A percentile compares a stretch with the other conserved stretches of the same genome.
phyloP scores from a whole-genome alignment of 2,797 vertebrate genomes.

The Pampus argenteus region DNA sequence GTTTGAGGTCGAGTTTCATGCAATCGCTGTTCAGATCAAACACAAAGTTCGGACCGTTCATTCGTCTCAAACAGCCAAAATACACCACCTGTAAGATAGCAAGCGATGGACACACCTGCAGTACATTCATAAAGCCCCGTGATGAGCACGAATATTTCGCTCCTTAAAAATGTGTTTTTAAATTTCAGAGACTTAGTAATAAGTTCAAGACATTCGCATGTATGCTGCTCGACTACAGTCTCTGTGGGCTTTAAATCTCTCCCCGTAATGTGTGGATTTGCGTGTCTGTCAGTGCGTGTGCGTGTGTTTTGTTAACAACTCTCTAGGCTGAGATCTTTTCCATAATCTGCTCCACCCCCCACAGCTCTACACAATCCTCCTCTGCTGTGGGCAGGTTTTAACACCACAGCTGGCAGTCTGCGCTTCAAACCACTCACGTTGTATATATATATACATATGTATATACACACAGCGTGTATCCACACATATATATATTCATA shows the following conservation, averaged over 20 bases:
- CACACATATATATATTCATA: background rate
- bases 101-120: too few species aligned
- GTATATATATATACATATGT: background rate
- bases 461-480: too few species aligned
- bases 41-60: too few species aligned
- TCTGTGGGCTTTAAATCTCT: constrained; percentile 48
- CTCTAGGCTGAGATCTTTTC: constrained; percentile 63
- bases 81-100: too few species aligned
- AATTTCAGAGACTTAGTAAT: constrained; percentile 8
- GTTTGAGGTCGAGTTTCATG: too few species aligned
- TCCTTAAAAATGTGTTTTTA: background rate
- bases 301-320: constrained; percentile 66
- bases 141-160: too few species aligned
- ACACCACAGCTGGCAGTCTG: constrained; percentile 56
- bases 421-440: constrained; percentile 47
- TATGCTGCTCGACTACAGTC: constrained; percentile 31
- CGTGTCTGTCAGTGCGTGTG: constrained; percentile 4
- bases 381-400: constrained; percentile 63
- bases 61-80: too few species aligned
- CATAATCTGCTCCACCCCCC: constrained; percentile 61
- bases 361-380: constrained; percentile 54
- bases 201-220: constrained; percentile 31
- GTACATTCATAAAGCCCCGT: too few species aligned
- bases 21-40: too few species aligned
- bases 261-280: constrained; percentile 29